Percentiles rank a stretch among this genome's conserved stretches.
Conservation (phyloP, 2,113 vertebrate species). For the Mustelus asterias region DNA sequence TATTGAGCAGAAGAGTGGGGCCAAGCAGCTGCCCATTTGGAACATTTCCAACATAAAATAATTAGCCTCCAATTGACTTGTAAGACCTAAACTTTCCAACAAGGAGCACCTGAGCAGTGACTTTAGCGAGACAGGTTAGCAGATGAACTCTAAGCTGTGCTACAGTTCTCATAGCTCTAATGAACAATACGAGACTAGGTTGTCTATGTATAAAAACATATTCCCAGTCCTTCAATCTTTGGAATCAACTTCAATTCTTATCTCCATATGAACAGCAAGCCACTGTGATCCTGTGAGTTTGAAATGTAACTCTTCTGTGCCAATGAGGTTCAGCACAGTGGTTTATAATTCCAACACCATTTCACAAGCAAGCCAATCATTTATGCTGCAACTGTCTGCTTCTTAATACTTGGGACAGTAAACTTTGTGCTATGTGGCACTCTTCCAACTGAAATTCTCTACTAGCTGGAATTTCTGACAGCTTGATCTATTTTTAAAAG, state of each 20-base stretch:
- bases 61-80: not conserved
- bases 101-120: not conserved
- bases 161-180: not conserved
- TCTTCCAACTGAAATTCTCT: too few species aligned
- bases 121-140: not conserved
- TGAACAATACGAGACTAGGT: not conserved
- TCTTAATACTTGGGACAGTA: not conserved
- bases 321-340: not conserved
- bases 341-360: not conserved
- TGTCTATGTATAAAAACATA: not conserved
- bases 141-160: not conserved
- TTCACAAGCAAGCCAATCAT: not conserved
- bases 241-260: not conserved
- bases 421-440: too few species aligned
- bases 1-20: not conserved
- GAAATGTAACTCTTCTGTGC: not conserved
- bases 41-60: not conserved
- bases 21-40: not conserved
- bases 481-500: too few species aligned
- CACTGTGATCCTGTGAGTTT: not conserved
- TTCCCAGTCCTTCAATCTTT: not conserved
- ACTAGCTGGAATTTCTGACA: too few species aligned
- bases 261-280: not conserved
- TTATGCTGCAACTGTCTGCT: not conserved
- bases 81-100: not conserved